Percentiles rank a stretch among this genome's conserved stretches.
phyloP scores from a whole-genome alignment of 2,113 vertebrate species.

The Crotalus tigris region DNA sequence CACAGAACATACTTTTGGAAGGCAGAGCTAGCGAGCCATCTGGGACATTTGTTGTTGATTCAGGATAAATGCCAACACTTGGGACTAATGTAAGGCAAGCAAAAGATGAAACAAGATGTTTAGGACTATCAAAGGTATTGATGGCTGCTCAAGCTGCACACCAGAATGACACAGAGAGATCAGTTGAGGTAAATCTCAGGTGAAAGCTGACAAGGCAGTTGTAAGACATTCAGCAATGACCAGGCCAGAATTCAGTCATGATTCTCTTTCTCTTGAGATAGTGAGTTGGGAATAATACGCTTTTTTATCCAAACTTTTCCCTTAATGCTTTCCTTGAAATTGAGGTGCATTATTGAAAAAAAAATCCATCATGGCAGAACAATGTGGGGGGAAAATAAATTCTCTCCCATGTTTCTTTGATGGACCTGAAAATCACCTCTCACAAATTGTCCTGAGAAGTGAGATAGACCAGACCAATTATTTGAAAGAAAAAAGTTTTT shows the following conservation, averaged over 20 bases:
- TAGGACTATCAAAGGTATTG: conserved; percentile 27
- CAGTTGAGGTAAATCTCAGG: conserved; percentile 37
- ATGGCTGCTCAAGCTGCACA: conserved; percentile 33
- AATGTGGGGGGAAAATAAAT: not conserved
- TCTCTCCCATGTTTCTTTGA: rapidly evolving
- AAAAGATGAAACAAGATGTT: conserved; percentile 43
- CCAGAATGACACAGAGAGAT: conserved; percentile 29
- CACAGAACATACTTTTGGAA: conserved; percentile 60
- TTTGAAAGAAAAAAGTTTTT: conserved; percentile 1
- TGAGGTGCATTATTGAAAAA: conserved; percentile 22
- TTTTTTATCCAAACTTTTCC: conserved; percentile 52
- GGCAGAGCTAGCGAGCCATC: conserved; percentile 59
- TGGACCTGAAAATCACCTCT: not conserved
- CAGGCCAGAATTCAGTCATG: not conserved
- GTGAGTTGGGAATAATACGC: conserved; percentile 1
- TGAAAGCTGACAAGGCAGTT: not conserved
- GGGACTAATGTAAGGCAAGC: conserved; percentile 34
- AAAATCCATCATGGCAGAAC: not conserved
- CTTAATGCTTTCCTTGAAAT: conserved; percentile 37
- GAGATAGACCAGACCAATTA: not conserved
- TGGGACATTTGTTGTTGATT: conserved; percentile 52
- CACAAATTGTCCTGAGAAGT: not conserved
- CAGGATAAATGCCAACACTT: conserved; percentile 46
- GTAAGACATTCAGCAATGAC: conserved; percentile 24
- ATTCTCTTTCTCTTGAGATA: not conserved